These are phyloP conservation scores for Tetragonula clypearis DNA, from an alignment of 1,140 invertebrate species.

Conservation along the genomic window DNA sequence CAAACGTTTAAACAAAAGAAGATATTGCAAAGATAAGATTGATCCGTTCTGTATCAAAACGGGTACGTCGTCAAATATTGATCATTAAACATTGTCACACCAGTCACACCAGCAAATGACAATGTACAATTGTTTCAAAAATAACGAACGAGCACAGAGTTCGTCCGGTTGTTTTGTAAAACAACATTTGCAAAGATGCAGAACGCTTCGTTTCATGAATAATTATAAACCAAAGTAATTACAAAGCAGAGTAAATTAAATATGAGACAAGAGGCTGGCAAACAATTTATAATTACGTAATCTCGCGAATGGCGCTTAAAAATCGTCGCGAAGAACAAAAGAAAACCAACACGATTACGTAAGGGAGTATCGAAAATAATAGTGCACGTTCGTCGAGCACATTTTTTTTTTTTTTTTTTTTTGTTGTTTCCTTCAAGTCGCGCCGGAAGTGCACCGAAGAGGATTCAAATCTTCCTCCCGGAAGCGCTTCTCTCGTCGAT, in stretches of 20 bases:
- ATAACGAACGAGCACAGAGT: not conserved
- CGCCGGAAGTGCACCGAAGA: slow-evolving; percentile 6
- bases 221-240: not conserved
- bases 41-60: not conserved
- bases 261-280: not conserved
- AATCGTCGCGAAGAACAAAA: not conserved
- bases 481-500: not conserved
- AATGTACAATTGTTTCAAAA: no score
- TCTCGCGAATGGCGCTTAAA: no score
- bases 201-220: no score
- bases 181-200: not conserved
- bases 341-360: not conserved
- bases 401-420: not conserved
- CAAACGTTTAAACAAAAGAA: no score
- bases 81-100: no score
- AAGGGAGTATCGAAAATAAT: not conserved
- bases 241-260: not conserved
- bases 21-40: not conserved
- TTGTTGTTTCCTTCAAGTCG: not conserved
- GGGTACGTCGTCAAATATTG: not conserved
- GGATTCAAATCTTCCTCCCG: not conserved
- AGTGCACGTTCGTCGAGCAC: not conserved
- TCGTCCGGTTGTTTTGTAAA: not conserved
- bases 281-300: not conserved
- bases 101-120: not conserved